Evolutionary conservation across 2,797 vertebrate genomes (phyloP).

Genomic region (Thalassophryne amazonica): DNA sequence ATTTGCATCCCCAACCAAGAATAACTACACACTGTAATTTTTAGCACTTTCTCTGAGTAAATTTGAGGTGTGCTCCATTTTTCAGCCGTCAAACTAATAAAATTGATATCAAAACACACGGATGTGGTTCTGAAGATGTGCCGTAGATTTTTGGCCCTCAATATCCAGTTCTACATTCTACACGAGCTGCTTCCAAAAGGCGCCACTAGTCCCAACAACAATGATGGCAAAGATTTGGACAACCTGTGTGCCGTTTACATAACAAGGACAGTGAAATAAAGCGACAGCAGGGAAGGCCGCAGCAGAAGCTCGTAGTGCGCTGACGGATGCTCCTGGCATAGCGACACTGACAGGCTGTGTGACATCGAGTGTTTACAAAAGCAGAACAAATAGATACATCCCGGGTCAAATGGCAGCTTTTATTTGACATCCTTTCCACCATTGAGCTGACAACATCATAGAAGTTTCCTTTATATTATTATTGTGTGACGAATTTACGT

Average conservation of each 20-base stretch:
- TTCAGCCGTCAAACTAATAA: slow-evolving; percentile 3
- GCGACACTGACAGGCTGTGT: slow-evolving; percentile 42
- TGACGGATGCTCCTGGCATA: slow-evolving; percentile 35
- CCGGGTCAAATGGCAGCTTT: slow-evolving; percentile 36
- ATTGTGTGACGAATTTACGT: not conserved
- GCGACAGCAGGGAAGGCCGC: slow-evolving; percentile 20
- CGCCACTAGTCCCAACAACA: not conserved
- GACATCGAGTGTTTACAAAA: slow-evolving; percentile 46
- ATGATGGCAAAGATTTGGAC: slow-evolving; percentile 1
- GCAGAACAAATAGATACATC: slow-evolving; percentile 53
- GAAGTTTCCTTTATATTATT: not conserved
- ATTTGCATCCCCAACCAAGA: too few relatives aligned
- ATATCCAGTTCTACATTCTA: slow-evolving; percentile 8
- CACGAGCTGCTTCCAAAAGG: slow-evolving; percentile 3
- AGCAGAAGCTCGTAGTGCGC: slow-evolving; percentile 18
- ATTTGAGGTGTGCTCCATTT: too few relatives aligned
- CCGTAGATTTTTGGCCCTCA: too few relatives aligned
- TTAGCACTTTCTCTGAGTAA: too few relatives aligned
- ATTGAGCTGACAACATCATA: not conserved
- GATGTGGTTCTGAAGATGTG: too few relatives aligned
- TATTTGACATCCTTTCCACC: slow-evolving; percentile 14
- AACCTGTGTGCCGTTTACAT: slow-evolving; percentile 13
- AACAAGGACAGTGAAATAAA: slow-evolving; percentile 23
- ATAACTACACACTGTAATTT: too few relatives aligned
- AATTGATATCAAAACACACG: too few relatives aligned